Percentiles rank a stretch among this genome's conserved stretches.
Evolutionary conservation across 2,888 invertebrate species (phyloP).

Genomic region (Heterodera filipjevi): DNA sequence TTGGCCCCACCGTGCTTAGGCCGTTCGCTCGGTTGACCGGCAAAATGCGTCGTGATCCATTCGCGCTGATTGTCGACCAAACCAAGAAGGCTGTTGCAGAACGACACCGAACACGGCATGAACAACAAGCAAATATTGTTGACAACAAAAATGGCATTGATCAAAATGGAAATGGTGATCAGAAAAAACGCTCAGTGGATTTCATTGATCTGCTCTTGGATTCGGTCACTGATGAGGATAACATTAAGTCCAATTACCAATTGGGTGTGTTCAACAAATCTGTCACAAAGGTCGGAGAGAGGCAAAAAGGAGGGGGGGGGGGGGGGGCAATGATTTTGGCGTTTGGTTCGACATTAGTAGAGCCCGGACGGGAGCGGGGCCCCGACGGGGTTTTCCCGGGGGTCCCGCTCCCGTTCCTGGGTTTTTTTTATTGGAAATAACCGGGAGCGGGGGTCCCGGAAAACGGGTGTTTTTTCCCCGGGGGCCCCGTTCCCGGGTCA

Average conservation of each 20-base stretch:
- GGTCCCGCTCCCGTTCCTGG: too few species aligned
- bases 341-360: too few species aligned
- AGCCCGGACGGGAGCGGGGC: too few species aligned
- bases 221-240: conserved; percentile 39
- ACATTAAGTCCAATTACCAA: conserved; percentile 30
- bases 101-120: conserved; percentile 28
- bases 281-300: conserved; percentile 24
- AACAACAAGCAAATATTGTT: not conserved
- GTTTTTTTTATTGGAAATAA: too few species aligned
- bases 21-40: conserved; percentile 32
- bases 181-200: conserved; percentile 37
- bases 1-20: conserved; percentile 44
- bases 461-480: too few species aligned
- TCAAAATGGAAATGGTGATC: conserved; percentile 6
- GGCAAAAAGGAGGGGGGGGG: too few species aligned
- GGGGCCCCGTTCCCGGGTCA: too few species aligned
- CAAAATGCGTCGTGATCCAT: conserved; percentile 24
- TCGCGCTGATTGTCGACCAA: conserved; percentile 24
- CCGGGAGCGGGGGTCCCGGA: too few species aligned
- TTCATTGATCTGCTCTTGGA: conserved; percentile 63
- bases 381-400: too few species aligned
- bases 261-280: conserved; percentile 24
- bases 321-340: too few species aligned
- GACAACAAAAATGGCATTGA: not conserved
- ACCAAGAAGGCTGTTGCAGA: conserved; percentile 38